phyloP scores from a whole-genome alignment of 1,140 invertebrate genomes.

The Drosophila burlai region DNA sequence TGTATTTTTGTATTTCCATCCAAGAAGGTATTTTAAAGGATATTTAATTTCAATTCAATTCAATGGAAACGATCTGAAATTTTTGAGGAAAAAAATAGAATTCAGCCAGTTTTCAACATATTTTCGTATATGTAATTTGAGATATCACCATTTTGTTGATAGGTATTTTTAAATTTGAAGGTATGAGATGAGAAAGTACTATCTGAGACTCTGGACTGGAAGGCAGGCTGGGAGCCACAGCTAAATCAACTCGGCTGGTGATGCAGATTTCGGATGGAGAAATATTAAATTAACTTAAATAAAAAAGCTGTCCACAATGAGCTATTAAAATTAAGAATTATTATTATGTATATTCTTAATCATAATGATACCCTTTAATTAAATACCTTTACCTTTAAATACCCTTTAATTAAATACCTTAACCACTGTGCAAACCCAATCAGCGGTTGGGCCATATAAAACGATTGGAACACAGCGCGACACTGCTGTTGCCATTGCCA shows the following conservation, averaged over 20 bases:
- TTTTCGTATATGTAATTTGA: too few species aligned
- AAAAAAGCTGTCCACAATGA: not conserved
- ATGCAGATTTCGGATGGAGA: not conserved
- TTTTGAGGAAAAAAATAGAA: too few species aligned
- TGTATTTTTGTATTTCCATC: not conserved
- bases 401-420: not conserved
- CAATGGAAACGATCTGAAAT: too few species aligned
- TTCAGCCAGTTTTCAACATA: too few species aligned
- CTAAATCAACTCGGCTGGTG: not conserved
- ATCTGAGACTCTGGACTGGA: not conserved
- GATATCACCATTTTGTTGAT: not conserved
- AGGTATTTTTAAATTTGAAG: too few species aligned
- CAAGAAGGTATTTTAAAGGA: not conserved
- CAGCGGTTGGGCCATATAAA: slow-evolving; percentile 61
- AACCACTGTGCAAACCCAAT: slow-evolving; percentile 66
- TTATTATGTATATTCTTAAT: not conserved
- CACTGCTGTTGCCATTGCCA: slow-evolving; percentile 41
- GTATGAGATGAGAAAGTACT: not conserved
- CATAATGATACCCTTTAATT: not conserved
- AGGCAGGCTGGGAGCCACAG: too few species aligned
- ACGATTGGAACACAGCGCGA: slow-evolving; percentile 60
- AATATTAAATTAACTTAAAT: not conserved
- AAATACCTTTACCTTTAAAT: not conserved
- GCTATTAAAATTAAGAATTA: not conserved
- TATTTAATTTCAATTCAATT: too few species aligned